Conservation (phyloP, 2,797 vertebrate species). For the Chaetophractus vellerosus region DNA sequence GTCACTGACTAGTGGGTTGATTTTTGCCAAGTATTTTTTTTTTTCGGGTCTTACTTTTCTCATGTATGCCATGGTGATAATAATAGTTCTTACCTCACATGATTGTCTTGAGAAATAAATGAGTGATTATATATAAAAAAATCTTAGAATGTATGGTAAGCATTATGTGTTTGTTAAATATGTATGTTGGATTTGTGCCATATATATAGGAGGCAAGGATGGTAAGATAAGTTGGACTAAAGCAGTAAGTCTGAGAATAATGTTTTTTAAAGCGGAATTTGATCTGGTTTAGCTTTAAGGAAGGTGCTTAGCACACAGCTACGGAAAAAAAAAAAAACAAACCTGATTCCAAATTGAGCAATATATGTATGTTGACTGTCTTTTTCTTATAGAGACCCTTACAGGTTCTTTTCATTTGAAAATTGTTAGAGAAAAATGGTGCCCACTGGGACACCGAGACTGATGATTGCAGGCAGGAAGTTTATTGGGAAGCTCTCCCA, state of each 20-base stretch:
- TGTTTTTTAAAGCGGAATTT: constrained; percentile 49
- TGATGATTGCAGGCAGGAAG: too few species aligned
- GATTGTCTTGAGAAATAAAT: constrained; percentile 25
- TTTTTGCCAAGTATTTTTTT: background rate
- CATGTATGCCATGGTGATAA: background rate
- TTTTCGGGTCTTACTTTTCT: constrained; percentile 14
- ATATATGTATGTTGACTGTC: constrained; percentile 17
- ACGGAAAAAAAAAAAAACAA: constrained; percentile 32
- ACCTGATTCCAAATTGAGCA: constrained; percentile 1
- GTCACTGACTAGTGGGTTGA: background rate
- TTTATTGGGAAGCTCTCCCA: too few species aligned
- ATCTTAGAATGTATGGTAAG: background rate
- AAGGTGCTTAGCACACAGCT: constrained; percentile 38
- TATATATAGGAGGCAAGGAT: background rate
- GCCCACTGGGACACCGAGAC: too few species aligned
- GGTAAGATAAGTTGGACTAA: background rate
- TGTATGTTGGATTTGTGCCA: background rate
- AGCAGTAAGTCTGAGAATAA: background rate
- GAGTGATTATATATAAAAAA: constrained; percentile 38
- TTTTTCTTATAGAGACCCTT: constrained; percentile 54
- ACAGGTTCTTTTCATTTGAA: constrained; percentile 44
- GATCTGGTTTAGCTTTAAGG: constrained; percentile 51
- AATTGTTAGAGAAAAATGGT: too few species aligned
- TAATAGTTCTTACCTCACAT: background rate
- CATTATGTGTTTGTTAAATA: background rate